Base-by-base conservation (phyloP, 1,140 invertebrate genomes). In the Scylla paramamosain region DNA sequence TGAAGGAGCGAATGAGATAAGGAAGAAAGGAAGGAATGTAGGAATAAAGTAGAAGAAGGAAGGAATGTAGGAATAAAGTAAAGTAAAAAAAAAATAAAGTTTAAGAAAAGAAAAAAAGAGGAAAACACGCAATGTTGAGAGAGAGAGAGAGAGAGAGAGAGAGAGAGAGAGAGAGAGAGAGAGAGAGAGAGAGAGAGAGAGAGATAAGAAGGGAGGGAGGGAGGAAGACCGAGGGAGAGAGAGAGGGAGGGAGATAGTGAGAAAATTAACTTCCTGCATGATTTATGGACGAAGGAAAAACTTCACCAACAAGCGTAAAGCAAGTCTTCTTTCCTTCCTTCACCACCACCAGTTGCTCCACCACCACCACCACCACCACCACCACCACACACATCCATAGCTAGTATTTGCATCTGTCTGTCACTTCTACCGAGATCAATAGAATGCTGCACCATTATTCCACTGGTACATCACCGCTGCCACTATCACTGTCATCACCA, bases 151-250 rank as follows among this genome's bases (percentile, higher is more conserved):
- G 52, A 59, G 52, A 59, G 52, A 59, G 52, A 59, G 52, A 59
- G 52, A 59, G 52, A 59, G 52, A 59, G 52, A 59, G 52, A 59
- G 52, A 59, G 52, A 59, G 52, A 59, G 52, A 59, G 52, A 59
- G 52, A 59, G 52, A 59, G 52, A 59, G 48, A 31, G 90, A 67
- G 90, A 67, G 31, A 32, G 31, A 91, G 90, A 67, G 90, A 67
- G 0, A 59, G 59, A 52, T n/a, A 52, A 48, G 29, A n/a, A 67
- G 16, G 14, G 90, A 91, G 28, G 12, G 31, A 32, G 90, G 29
- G 45, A 52, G 48, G 25, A 0, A 59, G 45, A n/a, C 2, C n/a
- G 28, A 48, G 25, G 12, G 25, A 91, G 89, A 45, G 39, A 46
- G 39, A 25, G 20, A 28, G 88, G 48, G 39, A 90, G 88, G n/a